Conservation (phyloP, 2,113 vertebrate species). For the Cottus gobio region DNA sequence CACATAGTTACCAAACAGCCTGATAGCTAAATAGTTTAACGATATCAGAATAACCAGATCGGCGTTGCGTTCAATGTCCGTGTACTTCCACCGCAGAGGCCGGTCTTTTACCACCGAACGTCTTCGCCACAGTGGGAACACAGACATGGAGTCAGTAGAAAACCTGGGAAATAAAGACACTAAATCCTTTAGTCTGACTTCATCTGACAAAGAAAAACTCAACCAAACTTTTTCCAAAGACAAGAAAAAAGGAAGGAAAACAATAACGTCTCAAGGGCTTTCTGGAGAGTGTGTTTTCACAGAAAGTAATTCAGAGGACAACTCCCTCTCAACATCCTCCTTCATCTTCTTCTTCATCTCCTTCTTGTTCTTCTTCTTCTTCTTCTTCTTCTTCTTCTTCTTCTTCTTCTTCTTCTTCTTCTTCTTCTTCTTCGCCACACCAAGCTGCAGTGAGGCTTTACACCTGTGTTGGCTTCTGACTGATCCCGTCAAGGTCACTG, state of each 20-base stretch:
- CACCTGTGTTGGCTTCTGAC: conserved; percentile 10
- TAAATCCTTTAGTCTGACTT: conserved; percentile 52
- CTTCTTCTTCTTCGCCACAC: neutral
- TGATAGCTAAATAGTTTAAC: neutral
- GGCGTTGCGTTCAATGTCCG: neutral
- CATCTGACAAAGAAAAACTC: conserved; percentile 58
- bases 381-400: too few relatives aligned
- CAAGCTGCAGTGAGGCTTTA: conserved; percentile 11
- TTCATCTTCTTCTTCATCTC: conserved; percentile 1
- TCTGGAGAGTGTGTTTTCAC: conserved; percentile 55
- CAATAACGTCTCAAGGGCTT: conserved; percentile 67
- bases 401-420: neutral
- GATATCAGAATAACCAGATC: neutral
- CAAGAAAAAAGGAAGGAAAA: conserved; percentile 71
- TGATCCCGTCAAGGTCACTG: neutral
- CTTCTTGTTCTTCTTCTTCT: too few relatives aligned
- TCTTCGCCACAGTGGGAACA: conserved; percentile 16
- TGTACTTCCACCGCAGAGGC: neutral
- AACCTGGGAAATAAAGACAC: conserved; percentile 65
- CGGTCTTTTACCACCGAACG: neutral
- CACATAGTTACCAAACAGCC: too few relatives aligned
- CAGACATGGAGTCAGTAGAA: conserved; percentile 57
- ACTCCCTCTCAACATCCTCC: conserved; percentile 53
- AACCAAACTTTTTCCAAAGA: conserved; percentile 59
- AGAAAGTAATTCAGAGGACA: conserved; percentile 68